Evolutionary conservation across 2,888 invertebrate genomes (phyloP).

Genomic region (Sinotaia quadrata): DNA sequence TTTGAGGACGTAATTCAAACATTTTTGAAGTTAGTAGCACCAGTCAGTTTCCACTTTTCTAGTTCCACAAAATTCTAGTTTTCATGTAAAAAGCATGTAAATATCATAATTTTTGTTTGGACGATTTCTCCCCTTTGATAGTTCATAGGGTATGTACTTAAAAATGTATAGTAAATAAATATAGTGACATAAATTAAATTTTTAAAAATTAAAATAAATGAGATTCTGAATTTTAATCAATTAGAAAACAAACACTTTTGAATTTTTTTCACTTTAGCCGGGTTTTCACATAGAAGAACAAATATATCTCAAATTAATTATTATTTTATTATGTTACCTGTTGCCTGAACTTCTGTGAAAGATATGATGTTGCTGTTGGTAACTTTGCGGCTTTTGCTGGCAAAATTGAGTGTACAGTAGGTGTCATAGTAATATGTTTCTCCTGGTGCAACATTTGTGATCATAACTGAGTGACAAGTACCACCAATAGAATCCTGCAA

Average conservation of each 20-base stretch:
- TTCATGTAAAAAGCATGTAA: too few relatives aligned
- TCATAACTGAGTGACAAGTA: constrained; percentile 63
- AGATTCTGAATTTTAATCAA: background rate
- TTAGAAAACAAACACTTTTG: too few relatives aligned
- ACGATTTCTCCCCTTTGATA: too few relatives aligned
- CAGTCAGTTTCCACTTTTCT: too few relatives aligned
- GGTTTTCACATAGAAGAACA: too few relatives aligned
- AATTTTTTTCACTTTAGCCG: too few relatives aligned
- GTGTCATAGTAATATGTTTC: constrained; percentile 66
- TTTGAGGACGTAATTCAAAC: too few relatives aligned
- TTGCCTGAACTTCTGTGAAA: background rate
- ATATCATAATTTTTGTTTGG: too few relatives aligned
- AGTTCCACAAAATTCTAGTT: too few relatives aligned
- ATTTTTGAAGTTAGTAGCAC: too few relatives aligned
- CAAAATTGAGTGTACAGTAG: constrained; percentile 68
- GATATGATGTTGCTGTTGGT: constrained; percentile 61
- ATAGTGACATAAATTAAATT: background rate
- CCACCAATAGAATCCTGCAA: constrained; percentile 67
- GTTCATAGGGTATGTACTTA: too few relatives aligned
- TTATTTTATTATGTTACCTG: background rate
- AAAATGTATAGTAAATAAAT: too few relatives aligned
- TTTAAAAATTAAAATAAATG: background rate
- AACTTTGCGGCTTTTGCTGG: constrained; percentile 67
- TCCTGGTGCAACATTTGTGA: constrained; percentile 67
- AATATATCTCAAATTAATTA: background rate